Percentiles rank a stretch among this genome's conserved stretches.
phyloP scores from a whole-genome alignment of 92 coral and sea anemone genomes.

The Ricordea florida region DNA sequence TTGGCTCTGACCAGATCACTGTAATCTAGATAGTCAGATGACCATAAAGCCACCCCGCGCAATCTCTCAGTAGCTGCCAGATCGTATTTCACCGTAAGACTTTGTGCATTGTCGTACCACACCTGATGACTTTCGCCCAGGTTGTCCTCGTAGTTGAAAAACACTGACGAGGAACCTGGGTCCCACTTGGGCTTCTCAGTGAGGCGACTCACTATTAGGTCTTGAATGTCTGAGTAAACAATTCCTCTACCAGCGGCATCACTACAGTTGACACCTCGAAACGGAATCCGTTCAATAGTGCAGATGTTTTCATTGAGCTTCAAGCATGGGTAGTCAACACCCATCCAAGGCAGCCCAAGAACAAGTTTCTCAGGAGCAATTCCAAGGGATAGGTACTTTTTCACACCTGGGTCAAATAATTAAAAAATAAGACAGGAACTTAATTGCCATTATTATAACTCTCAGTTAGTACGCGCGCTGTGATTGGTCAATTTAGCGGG shows the following conservation, averaged over 20 bases:
- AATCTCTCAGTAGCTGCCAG: constrained; percentile 58
- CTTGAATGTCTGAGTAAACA: constrained; percentile 77
- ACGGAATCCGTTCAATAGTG: constrained; percentile 82
- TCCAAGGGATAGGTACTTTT: constrained; percentile 67
- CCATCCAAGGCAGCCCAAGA: constrained; percentile 98
- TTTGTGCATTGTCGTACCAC: constrained; percentile 88
- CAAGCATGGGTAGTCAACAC: constrained; percentile 86
- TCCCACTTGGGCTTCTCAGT: constrained; percentile 70
- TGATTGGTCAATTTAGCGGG: too few relatives aligned
- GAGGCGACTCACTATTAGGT: constrained; percentile 72
- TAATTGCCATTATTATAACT: constrained; percentile 50
- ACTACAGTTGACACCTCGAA: constrained; percentile 94
- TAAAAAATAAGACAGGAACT: too few relatives aligned
- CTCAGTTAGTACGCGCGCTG: constrained; percentile 76
- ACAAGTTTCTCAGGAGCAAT: constrained; percentile 81
- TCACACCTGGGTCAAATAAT: too few relatives aligned
- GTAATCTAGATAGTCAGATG: constrained; percentile 88
- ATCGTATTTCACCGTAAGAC: constrained; percentile 64
- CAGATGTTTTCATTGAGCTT: constrained; percentile 54
- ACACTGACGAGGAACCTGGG: constrained; percentile 59
- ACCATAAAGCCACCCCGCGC: constrained; percentile 94
- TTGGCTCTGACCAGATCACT: constrained; percentile 66
- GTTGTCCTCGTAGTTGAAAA: constrained; percentile 79
- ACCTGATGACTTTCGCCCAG: constrained; percentile 80
- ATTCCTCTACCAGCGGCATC: constrained; percentile 95